These are phyloP conservation scores for Lipophrys pholis DNA, from an alignment of 2,113 vertebrate species.

Conservation along the genomic window DNA sequence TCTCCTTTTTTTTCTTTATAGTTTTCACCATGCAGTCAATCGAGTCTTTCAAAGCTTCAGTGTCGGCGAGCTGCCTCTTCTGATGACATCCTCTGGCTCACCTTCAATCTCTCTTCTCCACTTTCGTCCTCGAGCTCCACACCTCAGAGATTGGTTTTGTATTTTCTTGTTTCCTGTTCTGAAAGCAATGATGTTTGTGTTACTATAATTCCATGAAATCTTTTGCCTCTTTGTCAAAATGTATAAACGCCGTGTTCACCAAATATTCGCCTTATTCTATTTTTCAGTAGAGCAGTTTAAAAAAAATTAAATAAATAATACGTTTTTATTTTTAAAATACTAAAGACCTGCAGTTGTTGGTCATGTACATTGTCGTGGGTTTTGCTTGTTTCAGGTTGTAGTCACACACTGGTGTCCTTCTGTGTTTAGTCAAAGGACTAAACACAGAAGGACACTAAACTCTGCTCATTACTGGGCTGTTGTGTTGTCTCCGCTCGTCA, in stretches of 20 bases:
- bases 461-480: background rate
- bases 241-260: background rate
- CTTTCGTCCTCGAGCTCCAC: background rate
- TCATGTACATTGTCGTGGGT: background rate
- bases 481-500: background rate
- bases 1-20: background rate
- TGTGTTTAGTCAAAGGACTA: background rate
- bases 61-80: background rate
- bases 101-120: background rate
- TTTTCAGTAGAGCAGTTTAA: no score
- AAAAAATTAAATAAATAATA: no score
- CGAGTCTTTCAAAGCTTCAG: background rate
- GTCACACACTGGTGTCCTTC: background rate
- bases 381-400: background rate
- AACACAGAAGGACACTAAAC: background rate
- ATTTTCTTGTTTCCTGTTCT: background rate
- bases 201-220: background rate
- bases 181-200: background rate
- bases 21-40: background rate
- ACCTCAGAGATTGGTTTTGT: background rate
- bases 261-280: background rate
- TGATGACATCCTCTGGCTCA: background rate
- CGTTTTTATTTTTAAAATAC: background rate
- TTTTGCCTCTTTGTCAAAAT: background rate
- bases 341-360: background rate